Conservation (phyloP, 2,797 vertebrate genomes). For the Acanthurus lineatus region DNA sequence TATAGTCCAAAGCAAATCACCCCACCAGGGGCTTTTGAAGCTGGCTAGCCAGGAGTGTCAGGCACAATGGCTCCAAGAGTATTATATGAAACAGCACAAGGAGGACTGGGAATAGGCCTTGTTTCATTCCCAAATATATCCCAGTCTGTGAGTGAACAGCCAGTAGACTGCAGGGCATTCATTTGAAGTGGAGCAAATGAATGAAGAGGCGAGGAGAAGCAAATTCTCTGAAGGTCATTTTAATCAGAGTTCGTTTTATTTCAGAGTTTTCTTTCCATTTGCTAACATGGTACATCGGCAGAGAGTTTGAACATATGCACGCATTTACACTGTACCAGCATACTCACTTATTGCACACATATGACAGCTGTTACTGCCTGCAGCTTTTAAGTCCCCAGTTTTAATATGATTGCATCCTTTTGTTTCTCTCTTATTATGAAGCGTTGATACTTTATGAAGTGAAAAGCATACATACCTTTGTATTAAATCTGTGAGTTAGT, state of each 20-base stretch:
- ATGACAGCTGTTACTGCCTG: neutral
- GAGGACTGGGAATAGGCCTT: constrained; percentile 51
- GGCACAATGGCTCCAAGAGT: constrained; percentile 51
- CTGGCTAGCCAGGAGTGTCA: constrained; percentile 29
- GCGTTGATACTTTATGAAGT: neutral
- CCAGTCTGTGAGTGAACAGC: constrained; percentile 35
- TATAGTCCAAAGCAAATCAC: constrained; percentile 57
- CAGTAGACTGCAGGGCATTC: constrained; percentile 31
- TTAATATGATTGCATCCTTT: neutral
- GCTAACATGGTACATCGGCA: neutral
- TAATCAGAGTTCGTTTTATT: constrained; percentile 37
- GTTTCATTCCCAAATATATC: constrained; percentile 61
- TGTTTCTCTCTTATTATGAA: constrained; percentile 4
- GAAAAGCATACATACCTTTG: neutral
- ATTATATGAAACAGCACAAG: constrained; percentile 51
- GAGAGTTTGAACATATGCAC: neutral
- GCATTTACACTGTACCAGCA: neutral
- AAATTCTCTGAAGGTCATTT: constrained; percentile 32
- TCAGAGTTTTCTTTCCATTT: constrained; percentile 29
- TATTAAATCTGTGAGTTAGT: neutral
- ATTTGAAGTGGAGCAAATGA: constrained; percentile 51
- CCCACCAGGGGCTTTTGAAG: constrained; percentile 48
- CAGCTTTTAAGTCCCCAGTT: neutral
- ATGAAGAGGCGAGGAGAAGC: constrained; percentile 37
- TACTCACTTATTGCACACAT: neutral